These are phyloP conservation scores for Heteromyza rotundicornis DNA, from an alignment of 2,888 invertebrate genomes.

Conservation along the genomic window DNA sequence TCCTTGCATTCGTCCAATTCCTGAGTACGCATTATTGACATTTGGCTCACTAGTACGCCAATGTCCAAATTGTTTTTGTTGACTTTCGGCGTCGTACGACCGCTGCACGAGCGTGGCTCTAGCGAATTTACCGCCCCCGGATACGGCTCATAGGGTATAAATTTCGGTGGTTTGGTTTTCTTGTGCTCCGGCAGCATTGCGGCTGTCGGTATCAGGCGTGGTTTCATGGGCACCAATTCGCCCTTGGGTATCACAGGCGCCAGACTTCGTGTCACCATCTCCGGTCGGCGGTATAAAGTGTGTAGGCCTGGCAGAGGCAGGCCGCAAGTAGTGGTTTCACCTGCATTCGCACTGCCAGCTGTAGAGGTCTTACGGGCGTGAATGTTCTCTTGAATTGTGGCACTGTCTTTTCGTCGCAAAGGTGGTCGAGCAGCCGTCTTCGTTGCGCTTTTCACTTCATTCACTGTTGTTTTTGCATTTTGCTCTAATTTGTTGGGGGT, in stretches of 20 bases:
- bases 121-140: constrained; percentile 84
- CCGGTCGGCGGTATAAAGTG: constrained; percentile 49
- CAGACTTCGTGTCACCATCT: constrained; percentile 48
- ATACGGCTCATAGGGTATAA: constrained; percentile 88
- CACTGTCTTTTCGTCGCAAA: constrained; percentile 45
- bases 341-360: constrained; percentile 15
- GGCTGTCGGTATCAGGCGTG: constrained; percentile 66
- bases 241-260: constrained; percentile 66
- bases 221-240: constrained; percentile 68
- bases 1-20: constrained; percentile 66
- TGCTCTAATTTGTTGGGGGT: constrained; percentile 46
- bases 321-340: background rate
- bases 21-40: constrained; percentile 72
- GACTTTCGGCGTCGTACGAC: constrained; percentile 29
- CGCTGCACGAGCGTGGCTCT: constrained; percentile 62
- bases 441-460: background rate
- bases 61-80: constrained; percentile 70
- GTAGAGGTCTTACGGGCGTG: constrained; percentile 35
- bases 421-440: constrained; percentile 32
- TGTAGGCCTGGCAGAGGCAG: constrained; percentile 49
- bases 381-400: constrained; percentile 39
- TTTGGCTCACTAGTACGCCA: constrained; percentile 72
- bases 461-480: constrained; percentile 40
- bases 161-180: constrained; percentile 73
- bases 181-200: constrained; percentile 46